These are phyloP conservation scores for Pollenia angustigena DNA, from an alignment of 2,888 invertebrate genomes.

Conservation along the genomic window DNA sequence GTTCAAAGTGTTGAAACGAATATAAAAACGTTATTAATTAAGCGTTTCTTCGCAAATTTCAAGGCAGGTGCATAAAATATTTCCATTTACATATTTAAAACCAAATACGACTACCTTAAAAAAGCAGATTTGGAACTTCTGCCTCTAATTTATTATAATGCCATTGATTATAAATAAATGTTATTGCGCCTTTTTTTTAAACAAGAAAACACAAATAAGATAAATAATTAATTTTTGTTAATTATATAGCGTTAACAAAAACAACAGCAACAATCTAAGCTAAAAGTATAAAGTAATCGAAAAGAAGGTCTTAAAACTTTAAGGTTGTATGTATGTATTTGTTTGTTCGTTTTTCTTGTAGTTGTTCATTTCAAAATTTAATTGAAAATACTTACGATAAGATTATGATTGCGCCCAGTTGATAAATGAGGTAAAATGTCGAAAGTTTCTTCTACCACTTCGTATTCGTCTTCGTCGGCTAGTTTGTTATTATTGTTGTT, in stretches of 20 bases:
- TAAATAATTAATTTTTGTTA: constrained; percentile 11
- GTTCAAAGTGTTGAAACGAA: no score
- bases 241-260: not conserved
- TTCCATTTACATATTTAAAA: no score
- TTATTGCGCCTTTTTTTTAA: constrained; percentile 10
- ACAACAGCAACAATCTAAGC: not conserved
- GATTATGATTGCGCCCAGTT: constrained; percentile 81
- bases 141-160: no score
- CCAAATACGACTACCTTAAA: no score
- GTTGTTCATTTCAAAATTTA: not conserved
- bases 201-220: constrained; percentile 13
- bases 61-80: no score
- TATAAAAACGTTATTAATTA: no score
- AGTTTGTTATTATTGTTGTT: constrained; percentile 12
- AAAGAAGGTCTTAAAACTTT: not conserved
- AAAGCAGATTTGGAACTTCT: not conserved
- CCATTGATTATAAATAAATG: not conserved
- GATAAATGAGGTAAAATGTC: constrained; percentile 80
- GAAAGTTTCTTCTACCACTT: constrained; percentile 50
- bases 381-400: constrained; percentile 79
- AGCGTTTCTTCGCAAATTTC: no score
- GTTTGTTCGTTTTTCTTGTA: constrained; percentile 1
- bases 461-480: constrained; percentile 47
- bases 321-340: not conserved
- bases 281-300: not conserved